phyloP scores from a whole-genome alignment of 37 sponge, comb jelly and placozoan genomes.

The Petrosia ficiformis region DNA sequence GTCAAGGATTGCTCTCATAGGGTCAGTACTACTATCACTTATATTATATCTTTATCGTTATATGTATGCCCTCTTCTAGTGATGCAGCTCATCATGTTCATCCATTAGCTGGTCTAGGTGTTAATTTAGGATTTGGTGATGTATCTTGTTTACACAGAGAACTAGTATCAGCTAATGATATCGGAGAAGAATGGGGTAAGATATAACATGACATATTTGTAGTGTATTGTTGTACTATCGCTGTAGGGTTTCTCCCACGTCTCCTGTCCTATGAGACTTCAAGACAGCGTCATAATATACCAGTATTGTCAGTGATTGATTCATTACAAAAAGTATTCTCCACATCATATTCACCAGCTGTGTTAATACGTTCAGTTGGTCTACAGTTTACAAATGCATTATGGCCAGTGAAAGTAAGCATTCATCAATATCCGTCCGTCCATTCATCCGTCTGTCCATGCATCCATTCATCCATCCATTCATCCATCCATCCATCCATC shows the following conservation, averaged over 20 bases:
- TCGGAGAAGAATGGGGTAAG: slow-evolving; percentile 66
- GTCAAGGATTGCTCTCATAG: slow-evolving; percentile 66
- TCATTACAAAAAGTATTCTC: slow-evolving; percentile 49
- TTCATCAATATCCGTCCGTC: neutral
- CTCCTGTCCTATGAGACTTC: slow-evolving; percentile 47
- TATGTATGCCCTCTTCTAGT: slow-evolving; percentile 19
- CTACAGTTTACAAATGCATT: slow-evolving; percentile 24
- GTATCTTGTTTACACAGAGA: slow-evolving; percentile 30
- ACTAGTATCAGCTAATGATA: slow-evolving; percentile 12
- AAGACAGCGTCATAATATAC: slow-evolving; percentile 50
- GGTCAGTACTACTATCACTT: no score
- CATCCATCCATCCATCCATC: no score
- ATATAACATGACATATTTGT: neutral
- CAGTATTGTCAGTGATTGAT: slow-evolving; percentile 48
- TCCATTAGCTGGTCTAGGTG: slow-evolving; percentile 80
- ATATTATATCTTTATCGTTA: no score
- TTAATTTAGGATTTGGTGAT: slow-evolving; percentile 78
- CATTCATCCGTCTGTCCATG: no score
- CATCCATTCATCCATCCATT: no score
- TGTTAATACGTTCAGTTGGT: slow-evolving; percentile 21
- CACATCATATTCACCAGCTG: slow-evolving; percentile 33
- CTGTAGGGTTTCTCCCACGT: slow-evolving; percentile 16
- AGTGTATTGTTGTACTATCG: neutral
- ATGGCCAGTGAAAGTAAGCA: slow-evolving; percentile 44
- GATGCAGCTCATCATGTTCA: slow-evolving; percentile 80